Evolutionary conservation across 2,797 vertebrate species (phyloP), one percentile per base, ranked within the genome.

Genomic region (Hemibagrus guttatus): DNA sequence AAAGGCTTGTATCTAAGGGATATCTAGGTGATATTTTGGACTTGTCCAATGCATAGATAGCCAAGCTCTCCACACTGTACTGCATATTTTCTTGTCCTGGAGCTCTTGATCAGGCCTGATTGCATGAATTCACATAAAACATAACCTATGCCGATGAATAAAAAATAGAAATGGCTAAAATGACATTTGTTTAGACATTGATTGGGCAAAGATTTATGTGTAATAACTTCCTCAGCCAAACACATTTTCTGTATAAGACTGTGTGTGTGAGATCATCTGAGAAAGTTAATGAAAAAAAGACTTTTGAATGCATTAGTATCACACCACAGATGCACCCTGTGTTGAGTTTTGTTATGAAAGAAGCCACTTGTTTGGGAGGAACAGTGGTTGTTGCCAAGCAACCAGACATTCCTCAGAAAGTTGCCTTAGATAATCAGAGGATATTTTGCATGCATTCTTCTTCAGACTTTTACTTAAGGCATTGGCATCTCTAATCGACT

Each of bases 261-360:
- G 28, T 79, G 63, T 84, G 46, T 81, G 68, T 8, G 31, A 68
- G 58, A 49, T 49, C 76, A 56, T 85, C 54, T 72, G 82, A 54
- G 17, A 49, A 35, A 84, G 63, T 84, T 87, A 83, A 84, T 87
- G 72, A 83, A 31, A 28, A 66, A 87, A 84, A 13, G 12, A 46
- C 54, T 19, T 59, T 21, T 69, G 72, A 83, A 63, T 83, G 81
- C 64, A 64, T 87, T 68, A 26, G 31, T 76, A 26, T 61, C 81
- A 58, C 54, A 82, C 58, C 74, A 87, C 86, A 87, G 87, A 91
- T 90, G 88, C 79, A 93, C 90, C 92, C 94, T 92, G 92, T 92
- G 91, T 92, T 90, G 90, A 88, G 89, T 91, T 91, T n/a, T 89
- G 84, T 94, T 93, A 93, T 95, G 93, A 94, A 95, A 95, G 94